A percentile compares a stretch with the other conserved stretches of the same genome.
Conservation (phyloP, 2,888 invertebrate genomes). For the Eretmocerus hayati region DNA sequence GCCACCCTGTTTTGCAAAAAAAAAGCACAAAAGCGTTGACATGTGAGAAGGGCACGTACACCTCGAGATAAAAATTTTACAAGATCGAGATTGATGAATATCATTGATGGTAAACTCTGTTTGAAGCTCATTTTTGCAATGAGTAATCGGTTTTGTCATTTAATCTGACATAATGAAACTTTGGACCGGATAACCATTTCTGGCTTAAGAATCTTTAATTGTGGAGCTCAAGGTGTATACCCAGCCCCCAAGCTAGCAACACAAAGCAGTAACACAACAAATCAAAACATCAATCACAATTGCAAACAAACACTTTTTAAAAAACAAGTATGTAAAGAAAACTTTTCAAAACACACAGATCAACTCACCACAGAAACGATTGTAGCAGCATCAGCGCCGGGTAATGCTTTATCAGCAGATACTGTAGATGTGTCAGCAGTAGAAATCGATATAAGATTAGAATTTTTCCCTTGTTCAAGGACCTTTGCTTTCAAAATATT, state of each 20-base stretch:
- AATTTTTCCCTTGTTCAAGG: constrained; percentile 50
- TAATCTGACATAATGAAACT: too few relatives aligned
- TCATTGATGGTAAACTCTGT: too few relatives aligned
- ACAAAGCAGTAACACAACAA: constrained; percentile 25
- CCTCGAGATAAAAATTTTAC: constrained; percentile 11
- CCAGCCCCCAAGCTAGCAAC: constrained; percentile 25
- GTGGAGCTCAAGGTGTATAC: constrained; percentile 18
- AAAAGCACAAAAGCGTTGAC: constrained; percentile 33
- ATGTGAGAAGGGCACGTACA: constrained; percentile 23
- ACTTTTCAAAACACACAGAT: constrained; percentile 1
- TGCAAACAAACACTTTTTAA: not conserved
- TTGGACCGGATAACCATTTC: too few relatives aligned
- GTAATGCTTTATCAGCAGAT: constrained; percentile 37
- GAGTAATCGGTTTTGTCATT: too few relatives aligned
- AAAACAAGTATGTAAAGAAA: not conserved
- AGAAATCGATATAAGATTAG: constrained; percentile 41
- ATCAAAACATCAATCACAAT: constrained; percentile 10
- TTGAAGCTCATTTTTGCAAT: not conserved
- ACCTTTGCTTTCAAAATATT: constrained; percentile 84
- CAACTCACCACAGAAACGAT: constrained; percentile 70
- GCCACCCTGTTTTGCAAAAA: constrained; percentile 52
- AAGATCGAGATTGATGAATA: not conserved
- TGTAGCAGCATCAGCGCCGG: constrained; percentile 54
- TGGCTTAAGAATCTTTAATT: too few relatives aligned
- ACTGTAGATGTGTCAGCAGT: constrained; percentile 44